Conservation (phyloP, 2,797 vertebrate genomes). For the Pangasius sanitwongsei region DNA sequence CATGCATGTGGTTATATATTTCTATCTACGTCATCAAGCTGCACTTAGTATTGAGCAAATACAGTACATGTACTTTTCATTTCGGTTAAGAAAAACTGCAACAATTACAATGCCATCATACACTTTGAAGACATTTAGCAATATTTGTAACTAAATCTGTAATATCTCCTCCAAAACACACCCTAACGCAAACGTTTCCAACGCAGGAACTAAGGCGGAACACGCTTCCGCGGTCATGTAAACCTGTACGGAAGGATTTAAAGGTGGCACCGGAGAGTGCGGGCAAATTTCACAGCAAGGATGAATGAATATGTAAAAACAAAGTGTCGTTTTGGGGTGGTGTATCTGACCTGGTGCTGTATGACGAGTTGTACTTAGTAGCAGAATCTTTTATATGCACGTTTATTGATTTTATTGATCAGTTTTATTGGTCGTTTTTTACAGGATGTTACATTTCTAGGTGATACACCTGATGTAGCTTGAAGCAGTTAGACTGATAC, state of each 20-base stretch:
- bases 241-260: conserved; percentile 27
- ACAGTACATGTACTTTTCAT: not conserved
- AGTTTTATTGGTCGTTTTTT: not conserved
- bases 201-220: conserved; percentile 20
- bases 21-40: not conserved
- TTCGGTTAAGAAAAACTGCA: not conserved
- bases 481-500: not conserved
- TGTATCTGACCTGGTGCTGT: not conserved
- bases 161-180: not conserved
- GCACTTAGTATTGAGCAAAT: not conserved
- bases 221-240: not conserved
- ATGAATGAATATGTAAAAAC: conserved; percentile 43
- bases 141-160: not conserved
- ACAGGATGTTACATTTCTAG: not conserved
- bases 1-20: not conserved
- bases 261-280: conserved; percentile 5
- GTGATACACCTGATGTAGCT: not conserved
- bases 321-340: not conserved
- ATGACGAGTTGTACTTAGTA: not conserved
- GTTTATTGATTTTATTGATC: not conserved
- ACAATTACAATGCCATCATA: not conserved
- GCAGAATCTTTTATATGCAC: not conserved
- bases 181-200: not conserved
- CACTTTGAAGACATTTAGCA: not conserved
- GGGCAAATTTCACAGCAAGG: not conserved